Conservation (phyloP, 2,113 vertebrate genomes). For the Terrapene triunguis region DNA sequence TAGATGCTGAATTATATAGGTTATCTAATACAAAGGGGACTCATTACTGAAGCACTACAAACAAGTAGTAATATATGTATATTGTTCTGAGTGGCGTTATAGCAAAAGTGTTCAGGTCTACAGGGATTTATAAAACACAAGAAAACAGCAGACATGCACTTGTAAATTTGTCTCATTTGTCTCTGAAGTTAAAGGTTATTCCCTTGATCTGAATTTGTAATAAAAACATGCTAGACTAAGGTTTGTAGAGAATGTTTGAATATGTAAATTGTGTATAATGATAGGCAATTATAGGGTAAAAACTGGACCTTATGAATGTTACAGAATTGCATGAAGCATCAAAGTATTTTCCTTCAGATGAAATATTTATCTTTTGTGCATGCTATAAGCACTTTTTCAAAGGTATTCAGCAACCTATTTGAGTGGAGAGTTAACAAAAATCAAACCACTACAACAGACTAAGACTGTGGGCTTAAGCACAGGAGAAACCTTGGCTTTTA, state of each 20-base stretch:
- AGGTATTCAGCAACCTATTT: slow-evolving; percentile 71
- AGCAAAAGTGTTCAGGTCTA: slow-evolving; percentile 84
- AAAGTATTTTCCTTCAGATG: slow-evolving; percentile 70
- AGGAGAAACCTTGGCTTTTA: slow-evolving; percentile 70
- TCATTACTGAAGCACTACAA: slow-evolving; percentile 86
- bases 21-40: slow-evolving; percentile 87
- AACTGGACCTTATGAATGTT: slow-evolving; percentile 79
- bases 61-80: slow-evolving; percentile 87
- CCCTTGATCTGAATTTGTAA: slow-evolving; percentile 91
- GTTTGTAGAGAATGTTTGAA: slow-evolving; percentile 85
- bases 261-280: slow-evolving; percentile 88
- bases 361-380: slow-evolving; percentile 71
- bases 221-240: slow-evolving; percentile 86
- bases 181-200: slow-evolving; percentile 92
- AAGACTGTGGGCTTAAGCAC: slow-evolving; percentile 58
- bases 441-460: slow-evolving; percentile 61
- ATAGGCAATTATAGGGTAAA: slow-evolving; percentile 86
- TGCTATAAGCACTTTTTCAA: slow-evolving; percentile 60
- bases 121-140: slow-evolving; percentile 85
- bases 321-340: slow-evolving; percentile 59
- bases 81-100: slow-evolving; percentile 85
- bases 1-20: slow-evolving; percentile 81
- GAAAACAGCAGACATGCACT: slow-evolving; percentile 89
- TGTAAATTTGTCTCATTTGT: slow-evolving; percentile 91
- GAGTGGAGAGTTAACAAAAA: slow-evolving; percentile 70